A percentile compares a stretch with the other conserved stretches of the same genome.
These are phyloP conservation scores for Antechinus stuartii DNA, from an alignment of 2,113 vertebrate species.

Conservation along the genomic window DNA sequence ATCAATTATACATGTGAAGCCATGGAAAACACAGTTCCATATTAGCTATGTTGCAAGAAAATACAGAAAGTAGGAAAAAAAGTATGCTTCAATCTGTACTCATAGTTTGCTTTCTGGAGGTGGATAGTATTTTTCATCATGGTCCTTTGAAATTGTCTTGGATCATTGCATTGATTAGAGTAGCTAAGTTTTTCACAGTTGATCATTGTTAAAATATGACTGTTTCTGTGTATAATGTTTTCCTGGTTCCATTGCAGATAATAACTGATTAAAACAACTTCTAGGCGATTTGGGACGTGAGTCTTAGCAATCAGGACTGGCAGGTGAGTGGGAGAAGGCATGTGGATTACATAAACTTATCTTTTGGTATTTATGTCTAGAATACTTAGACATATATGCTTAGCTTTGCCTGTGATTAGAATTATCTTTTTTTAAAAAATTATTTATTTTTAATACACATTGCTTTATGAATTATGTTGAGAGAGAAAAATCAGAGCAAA, in stretches of 20 bases:
- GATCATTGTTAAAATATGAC: neutral
- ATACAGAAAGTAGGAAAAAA: neutral
- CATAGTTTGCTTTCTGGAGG: neutral
- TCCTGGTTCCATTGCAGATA: neutral
- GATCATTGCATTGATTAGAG: neutral
- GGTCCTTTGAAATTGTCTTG: neutral
- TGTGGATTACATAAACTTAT: neutral
- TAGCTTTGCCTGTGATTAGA: neutral
- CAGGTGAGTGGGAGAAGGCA: neutral
- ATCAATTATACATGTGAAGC: neutral
- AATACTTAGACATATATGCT: neutral
- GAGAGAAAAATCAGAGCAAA: too few species aligned
- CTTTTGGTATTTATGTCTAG: neutral
- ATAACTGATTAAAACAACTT: neutral
- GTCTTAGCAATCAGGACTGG: neutral
- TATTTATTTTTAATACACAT: too few species aligned
- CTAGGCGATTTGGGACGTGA: neutral
- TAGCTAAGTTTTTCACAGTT: neutral
- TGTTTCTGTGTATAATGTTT: neutral
- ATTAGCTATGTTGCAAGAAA: neutral
- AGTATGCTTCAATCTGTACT: neutral
- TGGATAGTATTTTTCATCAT: neutral
- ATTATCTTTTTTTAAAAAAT: neutral
- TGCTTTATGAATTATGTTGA: too few species aligned
- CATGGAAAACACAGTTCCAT: neutral